phyloP scores from a whole-genome alignment of 2,888 invertebrate genomes.

The Flexamia atlantica region DNA sequence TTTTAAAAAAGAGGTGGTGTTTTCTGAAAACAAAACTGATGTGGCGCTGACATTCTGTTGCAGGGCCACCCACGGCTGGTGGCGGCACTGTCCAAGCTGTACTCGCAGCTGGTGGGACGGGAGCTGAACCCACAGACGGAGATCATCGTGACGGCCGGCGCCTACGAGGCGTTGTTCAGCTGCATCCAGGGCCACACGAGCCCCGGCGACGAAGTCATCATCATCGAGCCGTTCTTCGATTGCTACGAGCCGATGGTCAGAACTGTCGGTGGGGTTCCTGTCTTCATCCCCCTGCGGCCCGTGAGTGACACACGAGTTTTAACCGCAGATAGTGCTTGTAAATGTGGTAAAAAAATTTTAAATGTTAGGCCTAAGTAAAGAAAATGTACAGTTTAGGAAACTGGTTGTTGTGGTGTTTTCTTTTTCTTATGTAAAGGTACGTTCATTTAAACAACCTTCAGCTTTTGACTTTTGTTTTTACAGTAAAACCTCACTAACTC shows the following conservation, averaged over 20 bases:
- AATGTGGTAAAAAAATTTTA: too few species aligned
- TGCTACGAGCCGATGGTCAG: slow-evolving; percentile 97
- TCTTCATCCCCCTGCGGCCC: slow-evolving; percentile 91
- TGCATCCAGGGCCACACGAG: slow-evolving; percentile 92
- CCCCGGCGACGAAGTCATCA: slow-evolving; percentile 93
- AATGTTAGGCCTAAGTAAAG: too few species aligned
- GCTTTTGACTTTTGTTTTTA: too few species aligned
- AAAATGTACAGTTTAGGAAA: too few species aligned
- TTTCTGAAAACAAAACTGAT: too few species aligned
- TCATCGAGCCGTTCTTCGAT: slow-evolving; percentile 99
- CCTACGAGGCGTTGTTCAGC: slow-evolving; percentile 95
- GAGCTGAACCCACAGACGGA: slow-evolving; percentile 92
- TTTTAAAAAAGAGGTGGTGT: too few species aligned
- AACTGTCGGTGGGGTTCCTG: slow-evolving; percentile 91
- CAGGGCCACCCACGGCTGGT: slow-evolving; percentile 96
- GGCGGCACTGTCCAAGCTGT: slow-evolving; percentile 89
- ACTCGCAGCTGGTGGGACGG: slow-evolving; percentile 86
- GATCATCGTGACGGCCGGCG: slow-evolving; percentile 93
- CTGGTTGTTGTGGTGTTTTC: too few species aligned
- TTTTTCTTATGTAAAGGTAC: too few species aligned
- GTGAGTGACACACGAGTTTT: slow-evolving; percentile 77
- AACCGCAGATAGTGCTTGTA: too few species aligned
- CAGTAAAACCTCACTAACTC: too few species aligned
- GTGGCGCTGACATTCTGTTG: too few species aligned
- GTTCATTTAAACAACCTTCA: too few species aligned